Evolutionary conservation across 2,797 vertebrate species (phyloP), one percentile per base, ranked within the genome.

Genomic region (Periophthalmus magnuspinnatus): DNA sequence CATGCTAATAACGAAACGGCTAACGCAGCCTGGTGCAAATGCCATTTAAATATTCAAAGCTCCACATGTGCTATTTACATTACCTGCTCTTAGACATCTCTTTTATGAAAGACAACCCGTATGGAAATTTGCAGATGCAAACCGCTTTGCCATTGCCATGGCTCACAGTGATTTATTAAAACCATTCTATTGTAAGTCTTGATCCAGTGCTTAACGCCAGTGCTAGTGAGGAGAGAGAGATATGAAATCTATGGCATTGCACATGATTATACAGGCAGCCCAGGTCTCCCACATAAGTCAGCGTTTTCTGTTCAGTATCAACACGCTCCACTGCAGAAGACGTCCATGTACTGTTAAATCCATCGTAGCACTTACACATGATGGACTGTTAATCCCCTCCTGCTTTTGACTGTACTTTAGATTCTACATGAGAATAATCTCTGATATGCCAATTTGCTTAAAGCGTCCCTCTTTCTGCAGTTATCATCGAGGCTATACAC

Each of bases 331-430:
- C 70, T 59, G 48, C 55, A 41, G 66, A 69, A 63, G 52, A 71
- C 73, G 74, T 84, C 86, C 77, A 81, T 79, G 81, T 81, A 74
- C 71, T 47, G 75, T 75, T 84, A 84, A 88, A 56, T 75, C 65
- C 8, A 8, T 38, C 21, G 22, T 71, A 82, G 84, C 76, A 47
- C 60, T 84, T 73, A 76, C 81, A 85, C 61, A 81, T 73, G 61
- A 77, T 61, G 71, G 78, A 81, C 74, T 74, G 67, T 76, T 84
- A 87, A 89, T 87, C 79, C 85, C 62, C 75, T 8, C 74, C 58
- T 24, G 58, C 59, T 68, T 21, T 67, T 65, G 84, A 77, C 56
- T 69, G 61, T 67, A 62, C 48, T 75, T 63, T 74, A 72, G 75
- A 83, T 69, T 38, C 68, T 74, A 32, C 54, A 56, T 13, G 32